Percentiles rank a stretch among this genome's conserved stretches.
Conservation (phyloP, 2,888 invertebrate genomes). For the Himalopsyche kuldschensis region DNA sequence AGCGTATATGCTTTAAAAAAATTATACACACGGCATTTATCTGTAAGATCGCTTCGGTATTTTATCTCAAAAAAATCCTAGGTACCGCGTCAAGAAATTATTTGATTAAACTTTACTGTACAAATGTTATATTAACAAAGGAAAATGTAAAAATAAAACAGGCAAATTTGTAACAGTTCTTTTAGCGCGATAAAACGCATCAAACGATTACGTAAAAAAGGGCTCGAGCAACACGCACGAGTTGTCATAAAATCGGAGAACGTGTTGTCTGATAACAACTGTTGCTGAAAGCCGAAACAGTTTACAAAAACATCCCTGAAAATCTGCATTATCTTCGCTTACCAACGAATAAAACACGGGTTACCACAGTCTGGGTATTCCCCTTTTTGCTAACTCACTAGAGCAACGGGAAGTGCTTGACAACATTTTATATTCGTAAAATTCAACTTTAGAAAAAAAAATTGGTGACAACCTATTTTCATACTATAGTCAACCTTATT, state of each 20-base stretch:
- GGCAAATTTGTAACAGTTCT: neutral
- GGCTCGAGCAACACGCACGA: neutral
- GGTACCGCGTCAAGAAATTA: no score
- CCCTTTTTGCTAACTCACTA: neutral
- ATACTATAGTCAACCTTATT: no score
- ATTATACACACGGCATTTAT: no score
- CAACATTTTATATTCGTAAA: neutral
- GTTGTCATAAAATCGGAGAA: neutral
- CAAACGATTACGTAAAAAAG: neutral
- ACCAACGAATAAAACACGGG: neutral
- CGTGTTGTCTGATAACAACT: neutral
- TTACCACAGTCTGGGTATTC: neutral
- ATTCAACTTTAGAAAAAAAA: no score
- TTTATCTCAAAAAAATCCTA: no score
- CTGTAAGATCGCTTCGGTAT: no score
- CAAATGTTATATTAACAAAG: no score
- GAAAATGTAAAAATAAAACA: neutral
- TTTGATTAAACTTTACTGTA: no score
- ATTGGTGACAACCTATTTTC: no score
- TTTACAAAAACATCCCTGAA: neutral
- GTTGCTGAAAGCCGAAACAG: neutral
- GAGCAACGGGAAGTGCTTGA: neutral
- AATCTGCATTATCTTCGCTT: constrained; percentile 1
- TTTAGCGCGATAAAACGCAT: neutral
- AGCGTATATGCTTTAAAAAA: no score